Evolutionary conservation across 2,888 invertebrate species (phyloP).

Genomic region (Heliconius aoede): DNA sequence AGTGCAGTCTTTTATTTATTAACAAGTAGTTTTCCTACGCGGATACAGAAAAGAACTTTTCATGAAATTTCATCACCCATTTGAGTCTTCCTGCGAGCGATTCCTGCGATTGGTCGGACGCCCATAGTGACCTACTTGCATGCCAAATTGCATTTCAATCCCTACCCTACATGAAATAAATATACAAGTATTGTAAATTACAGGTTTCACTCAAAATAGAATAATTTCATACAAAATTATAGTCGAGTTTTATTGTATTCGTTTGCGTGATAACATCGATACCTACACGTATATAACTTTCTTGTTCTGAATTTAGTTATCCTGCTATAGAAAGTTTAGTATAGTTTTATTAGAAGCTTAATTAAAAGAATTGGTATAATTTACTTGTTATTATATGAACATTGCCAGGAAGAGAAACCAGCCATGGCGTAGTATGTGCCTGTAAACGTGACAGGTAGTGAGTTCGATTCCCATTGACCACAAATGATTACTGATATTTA

Average conservation of each 20-base stretch:
- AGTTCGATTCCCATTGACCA: too few relatives aligned
- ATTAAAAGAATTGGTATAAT: conserved; percentile 1
- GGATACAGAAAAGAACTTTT: neutral
- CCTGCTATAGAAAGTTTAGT: conserved; percentile 4
- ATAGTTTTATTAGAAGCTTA: conserved; percentile 9
- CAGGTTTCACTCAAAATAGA: neutral
- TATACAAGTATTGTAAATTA: conserved; percentile 9
- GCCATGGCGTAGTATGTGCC: too few relatives aligned
- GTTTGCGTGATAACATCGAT: conserved; percentile 16
- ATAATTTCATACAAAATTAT: conserved; percentile 10
- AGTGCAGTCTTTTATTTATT: neutral
- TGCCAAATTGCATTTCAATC: neutral
- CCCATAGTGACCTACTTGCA: conserved; percentile 9
- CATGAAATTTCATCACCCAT: conserved; percentile 10
- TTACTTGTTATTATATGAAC: neutral
- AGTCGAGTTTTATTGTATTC: neutral
- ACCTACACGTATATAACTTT: neutral
- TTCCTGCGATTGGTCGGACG: conserved; percentile 5
- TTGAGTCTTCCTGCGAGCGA: conserved; percentile 10
- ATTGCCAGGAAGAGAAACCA: neutral
- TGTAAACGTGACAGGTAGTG: too few relatives aligned
- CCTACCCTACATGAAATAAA: too few relatives aligned
- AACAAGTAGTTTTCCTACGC: conserved; percentile 4
- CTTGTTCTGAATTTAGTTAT: neutral
- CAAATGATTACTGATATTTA: too few relatives aligned